These are phyloP conservation scores for Eurystomus gularis DNA, from an alignment of 2,113 vertebrate genomes.

Conservation along the genomic window DNA sequence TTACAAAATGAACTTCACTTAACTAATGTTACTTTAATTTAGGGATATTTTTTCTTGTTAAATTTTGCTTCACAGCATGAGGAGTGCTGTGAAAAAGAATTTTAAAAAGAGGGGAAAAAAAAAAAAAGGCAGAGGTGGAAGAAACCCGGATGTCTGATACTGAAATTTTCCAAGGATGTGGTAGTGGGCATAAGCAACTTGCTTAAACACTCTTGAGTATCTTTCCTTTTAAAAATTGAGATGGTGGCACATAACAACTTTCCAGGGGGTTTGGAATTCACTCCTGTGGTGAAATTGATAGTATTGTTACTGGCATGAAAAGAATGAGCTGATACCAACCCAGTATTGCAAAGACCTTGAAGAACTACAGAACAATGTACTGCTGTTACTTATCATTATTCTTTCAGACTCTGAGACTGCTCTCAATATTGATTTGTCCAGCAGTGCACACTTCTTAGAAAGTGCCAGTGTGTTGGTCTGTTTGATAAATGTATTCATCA, in stretches of 20 bases:
- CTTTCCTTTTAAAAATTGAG: neutral
- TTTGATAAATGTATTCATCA: neutral
- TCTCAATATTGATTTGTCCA: slow-evolving; percentile 55
- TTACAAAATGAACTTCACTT: neutral
- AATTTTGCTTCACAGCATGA: neutral
- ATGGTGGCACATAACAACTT: neutral
- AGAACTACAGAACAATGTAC: neutral
- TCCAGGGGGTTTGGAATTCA: neutral
- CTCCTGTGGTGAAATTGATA: neutral
- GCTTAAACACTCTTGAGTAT: neutral
- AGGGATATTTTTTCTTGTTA: neutral
- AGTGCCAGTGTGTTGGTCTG: neutral
- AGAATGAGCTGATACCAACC: neutral
- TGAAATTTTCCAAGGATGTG: neutral
- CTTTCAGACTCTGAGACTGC: slow-evolving; percentile 47
- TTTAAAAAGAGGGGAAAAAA: too few relatives aligned
- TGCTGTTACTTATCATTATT: neutral
- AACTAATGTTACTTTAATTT: neutral
- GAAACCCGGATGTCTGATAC: neutral
- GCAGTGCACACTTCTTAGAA: slow-evolving; percentile 28
- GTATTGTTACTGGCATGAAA: neutral
- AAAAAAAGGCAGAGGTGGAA: neutral
- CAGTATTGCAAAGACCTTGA: neutral
- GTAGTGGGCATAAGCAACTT: neutral
- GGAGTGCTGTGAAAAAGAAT: too few relatives aligned